Evolutionary conservation across 2,888 invertebrate genomes (phyloP), one percentile per base, ranked within the genome.

Genomic region (Melieria picta): DNA sequence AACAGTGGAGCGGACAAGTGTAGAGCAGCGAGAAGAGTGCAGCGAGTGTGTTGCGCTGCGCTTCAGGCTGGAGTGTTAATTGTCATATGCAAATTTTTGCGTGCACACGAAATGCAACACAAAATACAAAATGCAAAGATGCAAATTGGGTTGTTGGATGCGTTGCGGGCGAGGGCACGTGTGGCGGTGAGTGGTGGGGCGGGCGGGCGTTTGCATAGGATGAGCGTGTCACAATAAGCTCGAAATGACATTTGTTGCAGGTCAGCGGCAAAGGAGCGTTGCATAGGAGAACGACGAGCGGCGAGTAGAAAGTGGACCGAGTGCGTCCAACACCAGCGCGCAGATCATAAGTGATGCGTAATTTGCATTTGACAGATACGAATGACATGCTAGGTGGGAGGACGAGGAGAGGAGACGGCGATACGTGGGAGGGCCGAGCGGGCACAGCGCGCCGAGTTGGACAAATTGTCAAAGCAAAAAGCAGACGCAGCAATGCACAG

Each of bases 321-420:
- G 4, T 42, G 58, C 9, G 4, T 4, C 48, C 60, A 42, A n/a
- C 13, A 50, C 46, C 72, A 56, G 16, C 42, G 70, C 67, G 50
- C 52, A 55, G 52, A 71, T 74, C 76, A 76, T 76, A 82, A 83
- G 81, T 83, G 83, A 83, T 79, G 78, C 81, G 83, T 83, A 82
- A 83, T 83, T 83, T 83, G 83, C 83, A 83, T 84, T 81, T 84
- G 83, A 82, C 84, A 83, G 83, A 74, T 71, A 72, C 67, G 63
- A 69, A 63, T 69, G 63, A 56, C 60, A 56, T 55, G 11, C 4
- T 52, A 13, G 11, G 52, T 50, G 13, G 7, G n/a, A 46, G 65
- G 50, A 46, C 7, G 5, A 64, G n/a, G 30, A 45, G 52, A 46
- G 4, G 47, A 9, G 13, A 52, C 9, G 3, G 11, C 10, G 11